Evolutionary conservation across 1,140 invertebrate genomes (phyloP).

Genomic region (Oryctes rhinoceros): DNA sequence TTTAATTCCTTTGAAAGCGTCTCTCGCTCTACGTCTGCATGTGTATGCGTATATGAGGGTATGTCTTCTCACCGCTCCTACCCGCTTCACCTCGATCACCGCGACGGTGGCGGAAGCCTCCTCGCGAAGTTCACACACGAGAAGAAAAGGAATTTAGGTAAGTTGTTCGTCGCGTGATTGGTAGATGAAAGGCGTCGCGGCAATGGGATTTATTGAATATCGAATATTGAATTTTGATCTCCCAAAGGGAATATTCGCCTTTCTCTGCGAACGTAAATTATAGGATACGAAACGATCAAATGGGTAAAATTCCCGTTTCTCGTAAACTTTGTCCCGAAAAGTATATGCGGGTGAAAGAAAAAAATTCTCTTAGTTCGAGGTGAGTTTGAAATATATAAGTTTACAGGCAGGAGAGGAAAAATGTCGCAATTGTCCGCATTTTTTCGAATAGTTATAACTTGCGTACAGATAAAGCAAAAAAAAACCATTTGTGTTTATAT

Average conservation of each 20-base stretch:
- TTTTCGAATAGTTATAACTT: too few species aligned
- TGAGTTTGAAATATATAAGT: too few species aligned
- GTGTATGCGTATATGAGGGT: neutral
- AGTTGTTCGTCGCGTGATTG: neutral
- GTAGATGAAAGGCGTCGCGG: neutral
- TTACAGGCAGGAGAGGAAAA: too few species aligned
- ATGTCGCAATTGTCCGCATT: too few species aligned
- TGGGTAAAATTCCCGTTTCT: neutral
- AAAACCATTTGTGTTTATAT: too few species aligned
- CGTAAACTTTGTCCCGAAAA: neutral
- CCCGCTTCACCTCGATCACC: neutral
- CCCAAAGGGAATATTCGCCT: neutral
- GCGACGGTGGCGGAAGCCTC: neutral
- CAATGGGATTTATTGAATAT: neutral
- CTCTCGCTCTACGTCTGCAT: neutral
- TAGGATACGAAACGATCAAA: neutral
- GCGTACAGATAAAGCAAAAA: too few species aligned
- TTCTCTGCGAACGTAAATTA: neutral
- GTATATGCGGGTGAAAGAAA: neutral
- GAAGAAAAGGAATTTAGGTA: neutral
- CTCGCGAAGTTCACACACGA: neutral
- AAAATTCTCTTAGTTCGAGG: too few species aligned
- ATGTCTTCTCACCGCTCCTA: neutral
- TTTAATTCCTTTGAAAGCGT: neutral
- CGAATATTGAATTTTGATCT: neutral